A percentile compares a stretch with the other conserved stretches of the same genome.
Evolutionary conservation across 2,888 invertebrate species (phyloP).

Genomic region (Nomada fucata): DNA sequence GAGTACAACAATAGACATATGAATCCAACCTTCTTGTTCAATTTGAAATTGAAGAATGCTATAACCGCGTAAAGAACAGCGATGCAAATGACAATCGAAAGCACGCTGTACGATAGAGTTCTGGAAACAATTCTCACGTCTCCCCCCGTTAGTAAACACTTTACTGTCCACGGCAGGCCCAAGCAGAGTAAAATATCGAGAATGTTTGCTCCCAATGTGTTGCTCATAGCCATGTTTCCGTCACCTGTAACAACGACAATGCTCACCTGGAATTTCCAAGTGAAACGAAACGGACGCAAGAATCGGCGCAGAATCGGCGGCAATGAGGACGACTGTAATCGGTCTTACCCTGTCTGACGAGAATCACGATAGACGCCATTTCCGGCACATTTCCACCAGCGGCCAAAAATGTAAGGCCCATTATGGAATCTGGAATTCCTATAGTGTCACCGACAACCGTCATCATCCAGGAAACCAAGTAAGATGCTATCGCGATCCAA

Average conservation of each 20-base stretch:
- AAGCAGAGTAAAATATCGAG: conserved; percentile 93
- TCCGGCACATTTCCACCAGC: conserved; percentile 96
- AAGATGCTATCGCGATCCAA: conserved; percentile 94
- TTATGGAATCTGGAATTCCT: conserved; percentile 93
- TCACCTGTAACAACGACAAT: conserved; percentile 86
- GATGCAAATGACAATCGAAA: conserved; percentile 91
- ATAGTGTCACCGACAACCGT: conserved; percentile 92
- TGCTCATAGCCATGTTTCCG: conserved; percentile 94
- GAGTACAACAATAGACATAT: conserved; percentile 88
- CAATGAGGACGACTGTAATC: not conserved
- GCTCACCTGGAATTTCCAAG: not conserved
- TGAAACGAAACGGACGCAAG: not conserved
- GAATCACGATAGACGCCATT: conserved; percentile 92
- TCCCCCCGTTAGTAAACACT: conserved; percentile 86
- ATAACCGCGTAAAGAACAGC: conserved; percentile 89
- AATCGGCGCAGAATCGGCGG: not conserved
- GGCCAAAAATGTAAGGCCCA: conserved; percentile 96
- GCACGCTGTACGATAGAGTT: conserved; percentile 92
- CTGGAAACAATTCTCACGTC: conserved; percentile 90
- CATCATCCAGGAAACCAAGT: conserved; percentile 96
- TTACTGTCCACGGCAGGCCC: conserved; percentile 94
- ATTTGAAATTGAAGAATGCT: conserved; percentile 88
- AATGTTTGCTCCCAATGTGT: conserved; percentile 94
- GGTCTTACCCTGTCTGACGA: conserved; percentile 91
- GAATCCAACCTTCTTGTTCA: conserved; percentile 89